Evolutionary conservation across 2,888 invertebrate species (phyloP).

Genomic region (Pammene fasciana): DNA sequence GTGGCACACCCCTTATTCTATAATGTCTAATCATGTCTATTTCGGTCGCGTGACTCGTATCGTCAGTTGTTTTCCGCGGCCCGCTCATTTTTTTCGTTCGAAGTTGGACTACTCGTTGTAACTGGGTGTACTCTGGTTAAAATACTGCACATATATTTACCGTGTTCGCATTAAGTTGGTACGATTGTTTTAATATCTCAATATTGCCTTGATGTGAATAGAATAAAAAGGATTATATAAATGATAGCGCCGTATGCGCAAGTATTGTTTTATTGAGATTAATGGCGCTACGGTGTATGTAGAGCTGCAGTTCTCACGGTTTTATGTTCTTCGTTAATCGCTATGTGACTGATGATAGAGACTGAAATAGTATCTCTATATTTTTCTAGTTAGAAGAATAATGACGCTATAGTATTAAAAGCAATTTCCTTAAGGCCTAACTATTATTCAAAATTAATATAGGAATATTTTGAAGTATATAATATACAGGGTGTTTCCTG

Average conservation of each 20-base stretch:
- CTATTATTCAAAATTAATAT: no score
- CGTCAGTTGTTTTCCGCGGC: no score
- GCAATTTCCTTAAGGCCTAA: no score
- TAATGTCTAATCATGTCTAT: no score
- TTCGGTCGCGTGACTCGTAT: no score
- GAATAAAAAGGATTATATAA: slow-evolving; percentile 34
- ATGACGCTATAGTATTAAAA: no score
- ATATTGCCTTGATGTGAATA: slow-evolving; percentile 30
- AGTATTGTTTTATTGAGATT: slow-evolving; percentile 41
- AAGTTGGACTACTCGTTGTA: no score
- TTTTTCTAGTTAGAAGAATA: neutral
- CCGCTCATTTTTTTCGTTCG: no score
- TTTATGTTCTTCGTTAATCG: slow-evolving; percentile 12
- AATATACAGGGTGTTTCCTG: no score
- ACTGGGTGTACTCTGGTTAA: no score
- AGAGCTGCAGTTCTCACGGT: slow-evolving; percentile 26
- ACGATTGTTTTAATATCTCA: slow-evolving; percentile 41
- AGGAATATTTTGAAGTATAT: no score
- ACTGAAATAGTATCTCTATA: neutral
- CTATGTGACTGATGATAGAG: slow-evolving; percentile 7
- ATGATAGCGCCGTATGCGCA: slow-evolving; percentile 37
- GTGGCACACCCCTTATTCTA: no score
- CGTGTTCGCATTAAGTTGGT: slow-evolving; percentile 29
- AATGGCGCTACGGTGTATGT: slow-evolving; percentile 16
- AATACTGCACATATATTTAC: slow-evolving; percentile 11